Evolutionary conservation across 2,888 invertebrate genomes (phyloP), one percentile per base, ranked within the genome.

Genomic region (Meandrusa payeni): DNA sequence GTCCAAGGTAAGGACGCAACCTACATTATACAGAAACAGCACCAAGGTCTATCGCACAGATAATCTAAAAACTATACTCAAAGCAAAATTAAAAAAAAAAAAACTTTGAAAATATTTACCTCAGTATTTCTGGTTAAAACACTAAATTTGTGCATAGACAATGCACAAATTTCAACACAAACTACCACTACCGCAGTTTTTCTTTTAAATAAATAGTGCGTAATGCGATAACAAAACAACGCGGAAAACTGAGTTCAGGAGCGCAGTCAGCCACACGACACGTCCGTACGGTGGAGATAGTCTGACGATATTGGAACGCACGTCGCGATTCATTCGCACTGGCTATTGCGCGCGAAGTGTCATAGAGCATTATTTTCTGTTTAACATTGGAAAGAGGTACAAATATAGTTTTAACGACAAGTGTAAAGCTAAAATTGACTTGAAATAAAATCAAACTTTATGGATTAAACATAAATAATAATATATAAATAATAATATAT

Each of bases 1-100:
- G 69, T 64, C 74, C 86, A 86, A 86, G 86, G 87, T 69, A 77
- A 83, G 73, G 74, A 77, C 81, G 75, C 62, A 72, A 63, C 76
- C 73, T 65, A 80, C 73, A 81, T 82, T 68, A 69, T 69, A 71
- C 76, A 73, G 69, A 76, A 76, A 73, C 65, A 59, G 71, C 68
- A 79, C 74, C 85, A 85, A 83, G 85, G 83, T 69, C 49, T 48
- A 43, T 53, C 23, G 26, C 22, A 39, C 34, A 34, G 39, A 45
- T 29, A 15, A 39, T 32, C 39, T 23, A 13, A 39, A 39, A 17
- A 38, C 7, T 38, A 39, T 34, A 45, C 28, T 23, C 32, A 34
- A 23, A 23, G 1, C 11, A 23, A 0, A 3, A 3, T 10, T 13
- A 31, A 37, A 11, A 22, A 13, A 11, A 19, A 17, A 12, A 33